Evolutionary conservation across 2,797 vertebrate species (phyloP).

Genomic region (Sebastes hubbsi): DNA sequence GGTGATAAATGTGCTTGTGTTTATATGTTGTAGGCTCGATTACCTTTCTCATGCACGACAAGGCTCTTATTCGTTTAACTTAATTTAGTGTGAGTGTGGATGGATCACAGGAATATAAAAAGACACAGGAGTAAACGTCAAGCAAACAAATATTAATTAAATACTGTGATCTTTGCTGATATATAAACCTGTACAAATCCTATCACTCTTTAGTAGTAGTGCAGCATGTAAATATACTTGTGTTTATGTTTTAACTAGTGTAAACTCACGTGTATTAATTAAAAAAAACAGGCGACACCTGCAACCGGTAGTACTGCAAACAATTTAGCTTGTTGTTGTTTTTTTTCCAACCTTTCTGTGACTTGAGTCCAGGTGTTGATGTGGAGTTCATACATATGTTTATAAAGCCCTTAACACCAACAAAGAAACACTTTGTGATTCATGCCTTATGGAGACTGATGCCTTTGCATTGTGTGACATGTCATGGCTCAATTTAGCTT

Average conservation of each 20-base stretch:
- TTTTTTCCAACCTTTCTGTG: not conserved
- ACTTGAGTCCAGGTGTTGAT: not conserved
- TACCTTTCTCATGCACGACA: slow-evolving; percentile 21
- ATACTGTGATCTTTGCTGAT: slow-evolving; percentile 35
- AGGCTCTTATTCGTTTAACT: slow-evolving; percentile 41
- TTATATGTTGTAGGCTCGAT: slow-evolving; percentile 29
- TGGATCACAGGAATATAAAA: slow-evolving; percentile 27
- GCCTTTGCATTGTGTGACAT: not conserved
- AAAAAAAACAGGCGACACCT: not conserved
- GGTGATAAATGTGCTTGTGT: too few species aligned
- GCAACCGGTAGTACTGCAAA: not conserved
- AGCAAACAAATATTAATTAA: slow-evolving; percentile 51
- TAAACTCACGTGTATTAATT: not conserved
- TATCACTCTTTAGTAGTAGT: not conserved
- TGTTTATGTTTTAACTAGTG: not conserved
- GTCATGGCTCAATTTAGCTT: slow-evolving; percentile 16
- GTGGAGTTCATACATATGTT: not conserved
- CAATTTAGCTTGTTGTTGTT: not conserved
- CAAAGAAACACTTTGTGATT: slow-evolving; percentile 4
- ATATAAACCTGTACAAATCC: not conserved
- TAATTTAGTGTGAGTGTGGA: slow-evolving; percentile 45
- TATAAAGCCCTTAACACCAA: not conserved
- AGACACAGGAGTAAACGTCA: slow-evolving; percentile 12
- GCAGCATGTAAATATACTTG: not conserved
- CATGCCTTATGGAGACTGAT: not conserved